Conservation (phyloP, 2,113 vertebrate species). For the Thalassoma bifasciatum region DNA sequence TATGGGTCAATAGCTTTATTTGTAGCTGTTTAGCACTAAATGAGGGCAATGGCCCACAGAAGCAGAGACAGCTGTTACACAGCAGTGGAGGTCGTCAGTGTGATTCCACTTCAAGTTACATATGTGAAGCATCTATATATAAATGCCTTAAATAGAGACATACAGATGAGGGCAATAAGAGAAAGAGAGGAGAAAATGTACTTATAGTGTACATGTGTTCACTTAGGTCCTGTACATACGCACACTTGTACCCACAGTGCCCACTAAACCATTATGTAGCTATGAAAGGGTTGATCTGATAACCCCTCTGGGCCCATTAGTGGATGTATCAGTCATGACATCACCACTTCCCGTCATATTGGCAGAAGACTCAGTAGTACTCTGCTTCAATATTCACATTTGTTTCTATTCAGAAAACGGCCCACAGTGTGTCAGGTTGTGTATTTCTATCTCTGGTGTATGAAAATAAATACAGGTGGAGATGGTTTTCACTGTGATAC, state of each 20-base stretch:
- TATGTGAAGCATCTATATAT: slow-evolving; percentile 4
- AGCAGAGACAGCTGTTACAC: slow-evolving; percentile 2
- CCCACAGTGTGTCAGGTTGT: too few relatives aligned
- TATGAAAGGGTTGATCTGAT: slow-evolving; percentile 51
- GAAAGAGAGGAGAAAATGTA: neutral
- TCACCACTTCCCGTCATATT: slow-evolving; percentile 51
- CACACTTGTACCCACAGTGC: slow-evolving; percentile 33
- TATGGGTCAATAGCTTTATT: slow-evolving; percentile 21
- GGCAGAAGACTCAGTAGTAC: neutral
- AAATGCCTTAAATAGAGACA: neutral
- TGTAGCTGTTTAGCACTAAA: neutral
- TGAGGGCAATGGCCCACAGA: neutral
- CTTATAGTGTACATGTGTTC: neutral
- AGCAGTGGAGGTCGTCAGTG: slow-evolving; percentile 1
- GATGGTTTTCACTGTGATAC: neutral
- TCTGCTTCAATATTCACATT: neutral
- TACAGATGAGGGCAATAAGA: neutral
- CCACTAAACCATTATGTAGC: slow-evolving; percentile 61
- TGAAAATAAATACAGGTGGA: slow-evolving; percentile 4
- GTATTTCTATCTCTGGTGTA: neutral
- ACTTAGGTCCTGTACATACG: neutral
- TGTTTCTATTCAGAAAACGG: neutral
- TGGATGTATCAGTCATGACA: slow-evolving; percentile 65
- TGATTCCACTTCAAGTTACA: neutral
- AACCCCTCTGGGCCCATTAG: slow-evolving; percentile 70